Conservation (phyloP, 2,113 vertebrate species). For the Micronycteris hirsuta region DNA sequence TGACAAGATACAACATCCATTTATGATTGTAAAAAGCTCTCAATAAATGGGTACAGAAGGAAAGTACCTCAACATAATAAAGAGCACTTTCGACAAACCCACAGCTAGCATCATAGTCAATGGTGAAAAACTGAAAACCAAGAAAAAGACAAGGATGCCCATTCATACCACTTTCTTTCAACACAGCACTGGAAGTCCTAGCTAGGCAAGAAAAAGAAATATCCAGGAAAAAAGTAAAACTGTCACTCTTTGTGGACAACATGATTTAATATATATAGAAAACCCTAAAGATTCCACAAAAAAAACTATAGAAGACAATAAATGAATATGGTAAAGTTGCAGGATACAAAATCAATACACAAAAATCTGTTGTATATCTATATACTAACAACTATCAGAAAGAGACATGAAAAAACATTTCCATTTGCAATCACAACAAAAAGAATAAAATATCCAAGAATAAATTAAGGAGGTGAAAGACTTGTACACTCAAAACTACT, state of each 20-base stretch:
- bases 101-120: not conserved
- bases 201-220: not conserved
- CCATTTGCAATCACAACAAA: not conserved
- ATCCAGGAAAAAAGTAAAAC: not conserved
- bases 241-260: not conserved
- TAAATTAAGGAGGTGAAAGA: not conserved
- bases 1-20: not conserved
- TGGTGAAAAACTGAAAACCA: not conserved
- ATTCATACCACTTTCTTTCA: not conserved
- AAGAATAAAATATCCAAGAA: not conserved
- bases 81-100: not conserved
- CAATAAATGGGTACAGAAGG: not conserved
- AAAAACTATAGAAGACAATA: not conserved
- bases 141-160: not conserved
- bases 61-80: not conserved
- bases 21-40: not conserved
- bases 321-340: not conserved
- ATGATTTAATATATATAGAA: not conserved
- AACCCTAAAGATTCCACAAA: not conserved
- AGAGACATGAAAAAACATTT: not conserved
- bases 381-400: not conserved
- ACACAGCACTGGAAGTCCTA: not conserved
- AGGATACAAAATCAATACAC: not conserved
- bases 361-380: not conserved
- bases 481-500: not conserved